Base-by-base conservation (phyloP, 2,797 vertebrate species). In the Nothura maculosa region DNA sequence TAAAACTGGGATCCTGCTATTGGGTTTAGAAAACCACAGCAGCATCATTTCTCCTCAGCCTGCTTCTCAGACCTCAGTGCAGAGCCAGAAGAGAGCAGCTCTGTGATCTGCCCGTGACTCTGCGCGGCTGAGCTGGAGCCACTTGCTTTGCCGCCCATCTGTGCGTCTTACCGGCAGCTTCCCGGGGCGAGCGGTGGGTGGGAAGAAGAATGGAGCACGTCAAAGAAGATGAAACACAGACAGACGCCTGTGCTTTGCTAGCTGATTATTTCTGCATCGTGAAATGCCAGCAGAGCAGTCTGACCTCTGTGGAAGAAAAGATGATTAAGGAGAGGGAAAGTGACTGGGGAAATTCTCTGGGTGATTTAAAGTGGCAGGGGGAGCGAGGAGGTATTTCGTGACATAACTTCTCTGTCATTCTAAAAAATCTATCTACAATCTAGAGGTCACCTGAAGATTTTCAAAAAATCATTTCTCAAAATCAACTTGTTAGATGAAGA, bases 261-360 rank as follows among this genome's bases (percentile, higher is more conserved):
- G 45, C 72, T 27, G 50, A 79, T 15, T 62, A 25, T 47, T 79
- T 72, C 75, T 68, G 62, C 58, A 36, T 52, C 2, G 0, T 83
- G 58, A 96, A 94, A 92, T 50, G 66, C 62, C 85, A 94, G 72
- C 58, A 82, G 80, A 93, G 68, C 27, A 75, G 66, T 57, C 82
- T 78, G 75, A 93, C 87, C 89, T 82, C 80, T 57, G 54, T 14
- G 69, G 68, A 94, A 67, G 54, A 68, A 50, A 57, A 78, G 42
- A 67, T 3, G 1, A 67, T 28, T 81, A 60, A 85, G 74, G 77
- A 69, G 73, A 91, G 62, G 45, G 89, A 74, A 84, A 81, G 32
- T 16, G 5, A 94, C 36, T 22, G 68, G 30, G n/a, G 75, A 52
- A 95, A 89, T 82, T 84, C 69, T 90, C 61, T 8, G 0, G 19